Base-by-base conservation (phyloP, 2,797 vertebrate genomes). In the Aulostomus chinensis region DNA sequence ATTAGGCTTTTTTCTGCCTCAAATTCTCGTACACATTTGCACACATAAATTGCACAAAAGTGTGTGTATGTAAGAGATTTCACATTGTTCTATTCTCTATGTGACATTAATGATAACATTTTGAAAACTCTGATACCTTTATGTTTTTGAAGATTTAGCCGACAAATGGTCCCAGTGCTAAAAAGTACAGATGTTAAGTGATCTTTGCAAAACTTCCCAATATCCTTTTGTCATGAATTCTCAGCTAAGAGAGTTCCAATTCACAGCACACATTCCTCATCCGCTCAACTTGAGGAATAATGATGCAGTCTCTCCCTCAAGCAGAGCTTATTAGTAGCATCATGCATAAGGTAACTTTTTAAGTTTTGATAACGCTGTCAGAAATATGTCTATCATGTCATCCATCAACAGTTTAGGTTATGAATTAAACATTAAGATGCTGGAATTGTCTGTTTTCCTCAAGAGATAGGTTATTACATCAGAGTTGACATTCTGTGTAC, bases 351-450 rank as follows among this genome's bases (percentile, higher is more conserved):
- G 24, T 26, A 39, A 39, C 42, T 58, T 71, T 22, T 9, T 0
- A 51, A 57, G 56, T 60, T 62, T 57, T 54, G 41, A 54, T 58
- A 40, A 40, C 18, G 3, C 34, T 40, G 60, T 55, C 41, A 32
- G 55, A 43, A 36, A 20, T 21, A 37, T 13, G 3, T 58, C 56
- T 25, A 33, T 55, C 67, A 54, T 7, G 47, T 54, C 51, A 47
- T 21, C 40, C 43, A 46, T 68, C 69, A 68, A 29, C 65, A 41
- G 48, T 54, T 68, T 48, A 54, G 38, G 24, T n/a, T 20, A 64
- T 81, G 66, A 83, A 80, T 82, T 75, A 84, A 76, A 80, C 74
- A 83, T 83, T 60, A 51, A 20, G 17, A 49, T 32, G 54, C 30
- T 46, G 17, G 60, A 62, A 54, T 25, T 42, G 33, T 52, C 42